Evolutionary conservation across 2,888 invertebrate species (phyloP).

Genomic region (Agriopis aurantiaria): DNA sequence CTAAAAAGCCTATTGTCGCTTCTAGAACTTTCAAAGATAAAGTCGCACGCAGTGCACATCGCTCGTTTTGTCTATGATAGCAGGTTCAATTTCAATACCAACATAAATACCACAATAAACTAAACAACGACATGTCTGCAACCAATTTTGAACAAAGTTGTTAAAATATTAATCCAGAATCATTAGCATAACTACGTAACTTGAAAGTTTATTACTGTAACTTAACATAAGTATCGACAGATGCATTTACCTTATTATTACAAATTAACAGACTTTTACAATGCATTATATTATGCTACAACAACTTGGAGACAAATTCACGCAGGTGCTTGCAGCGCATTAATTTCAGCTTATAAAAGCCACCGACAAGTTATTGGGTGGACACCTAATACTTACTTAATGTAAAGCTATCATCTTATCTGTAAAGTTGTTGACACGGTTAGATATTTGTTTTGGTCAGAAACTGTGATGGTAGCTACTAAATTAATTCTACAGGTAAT

Average conservation of each 20-base stretch:
- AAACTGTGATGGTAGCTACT: too few species aligned
- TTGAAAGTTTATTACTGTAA: slow-evolving; percentile 11
- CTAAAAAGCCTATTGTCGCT: too few species aligned
- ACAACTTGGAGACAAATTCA: slow-evolving; percentile 51
- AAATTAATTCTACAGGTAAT: too few species aligned
- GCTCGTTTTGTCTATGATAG: background rate
- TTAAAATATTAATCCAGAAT: slow-evolving; percentile 17
- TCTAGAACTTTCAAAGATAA: too few species aligned
- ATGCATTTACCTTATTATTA: slow-evolving; percentile 31
- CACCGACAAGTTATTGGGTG: background rate
- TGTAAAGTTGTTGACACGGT: too few species aligned
- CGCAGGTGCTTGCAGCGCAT: slow-evolving; percentile 74
- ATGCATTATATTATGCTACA: slow-evolving; percentile 40
- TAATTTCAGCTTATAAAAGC: slow-evolving; percentile 67
- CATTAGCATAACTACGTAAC: slow-evolving; percentile 4
- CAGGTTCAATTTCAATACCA: background rate
- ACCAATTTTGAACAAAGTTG: slow-evolving; percentile 10
- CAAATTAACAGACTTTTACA: slow-evolving; percentile 39
- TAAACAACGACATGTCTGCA: background rate
- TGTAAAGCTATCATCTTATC: too few species aligned
- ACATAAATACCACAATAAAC: background rate
- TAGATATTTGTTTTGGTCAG: too few species aligned
- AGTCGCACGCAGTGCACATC: background rate
- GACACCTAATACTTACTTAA: background rate
- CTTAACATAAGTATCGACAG: slow-evolving; percentile 26